Evolutionary conservation across 64 coral and sea anemone species (phyloP), one percentile per base, ranked within the genome.

Genomic region (Porites lutea): DNA sequence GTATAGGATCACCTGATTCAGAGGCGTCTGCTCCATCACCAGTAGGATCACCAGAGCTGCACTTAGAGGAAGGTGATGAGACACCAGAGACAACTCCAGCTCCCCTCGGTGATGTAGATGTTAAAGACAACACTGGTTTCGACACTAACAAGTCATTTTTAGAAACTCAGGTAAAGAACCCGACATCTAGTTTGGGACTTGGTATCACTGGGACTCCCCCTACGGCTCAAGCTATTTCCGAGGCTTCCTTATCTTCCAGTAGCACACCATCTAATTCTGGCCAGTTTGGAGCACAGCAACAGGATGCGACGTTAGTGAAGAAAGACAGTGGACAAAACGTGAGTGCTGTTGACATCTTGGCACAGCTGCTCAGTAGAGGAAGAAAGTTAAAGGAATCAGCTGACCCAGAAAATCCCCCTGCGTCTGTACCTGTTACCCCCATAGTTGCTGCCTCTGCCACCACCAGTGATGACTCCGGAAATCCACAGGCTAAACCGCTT

Each of bases 11-110:
- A 65, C 95, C 95, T 68, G 63, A 88, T 51, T 97, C 95, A 63
- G 95, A 97, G 51, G 79, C 78, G 44, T 97, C 95, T 53, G 95
- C 95, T 5, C 95, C 95, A 63, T 97, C 95, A 57, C 95, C 95
- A 4, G 78, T 88, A 19, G 95, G 95, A 37, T 97, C 95, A 13
- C 95, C 95, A 11, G 95, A 97, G 82, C 71, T 97, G 2, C 81
- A 84, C 62, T 79, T 90, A 57, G 92, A 86, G 8, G 95, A 92
- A 71, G 83, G 93, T 13, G 92, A 88, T 70, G 91, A 93, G 79
- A 93, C 91, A 67, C 91, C 91, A 20, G 91, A 93, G 19, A 93
- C 81, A 68, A 84, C 91, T 66, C 82, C 91, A 12, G 83, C 91
- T 58, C 91, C 91, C 48, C 81, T 79, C 13, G 72, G 75, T 48